phyloP scores from a whole-genome alignment of 1,140 invertebrate genomes.

The Drosophila parabipectinata region DNA sequence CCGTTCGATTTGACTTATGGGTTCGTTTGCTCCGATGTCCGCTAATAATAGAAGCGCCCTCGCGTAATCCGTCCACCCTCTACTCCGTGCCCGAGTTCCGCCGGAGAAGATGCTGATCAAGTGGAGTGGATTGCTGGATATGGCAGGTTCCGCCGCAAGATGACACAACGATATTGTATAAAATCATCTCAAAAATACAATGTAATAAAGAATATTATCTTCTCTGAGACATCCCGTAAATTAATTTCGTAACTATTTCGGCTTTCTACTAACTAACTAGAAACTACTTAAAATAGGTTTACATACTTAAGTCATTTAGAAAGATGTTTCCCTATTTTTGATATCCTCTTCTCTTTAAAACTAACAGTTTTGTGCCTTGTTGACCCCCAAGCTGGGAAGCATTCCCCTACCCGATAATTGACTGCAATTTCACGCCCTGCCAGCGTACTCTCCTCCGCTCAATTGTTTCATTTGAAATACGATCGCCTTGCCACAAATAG shows the following conservation, averaged over 20 bases:
- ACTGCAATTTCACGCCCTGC: slow-evolving; percentile 67
- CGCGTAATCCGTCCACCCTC: slow-evolving; percentile 48
- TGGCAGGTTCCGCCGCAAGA: slow-evolving; percentile 61
- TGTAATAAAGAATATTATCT: neutral
- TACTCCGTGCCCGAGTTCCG: neutral
- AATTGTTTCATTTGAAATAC: slow-evolving; percentile 77
- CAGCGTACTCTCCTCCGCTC: slow-evolving; percentile 50
- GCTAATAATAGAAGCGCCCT: slow-evolving; percentile 68
- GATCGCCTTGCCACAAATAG: slow-evolving; percentile 54
- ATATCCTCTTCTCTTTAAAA: too few relatives aligned
- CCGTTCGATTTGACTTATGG: slow-evolving; percentile 82
- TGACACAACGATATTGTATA: slow-evolving; percentile 24
- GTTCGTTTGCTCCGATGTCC: slow-evolving; percentile 79
- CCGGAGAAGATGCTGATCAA: slow-evolving; percentile 45
- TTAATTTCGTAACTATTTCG: too few relatives aligned
- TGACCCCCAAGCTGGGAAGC: slow-evolving; percentile 2
- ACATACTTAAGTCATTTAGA: too few relatives aligned
- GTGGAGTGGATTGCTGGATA: slow-evolving; percentile 44
- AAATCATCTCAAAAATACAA: slow-evolving; percentile 10
- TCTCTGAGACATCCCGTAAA: too few relatives aligned
- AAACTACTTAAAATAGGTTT: too few relatives aligned
- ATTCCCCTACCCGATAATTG: slow-evolving; percentile 44
- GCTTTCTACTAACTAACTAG: too few relatives aligned
- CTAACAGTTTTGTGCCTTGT: too few relatives aligned
- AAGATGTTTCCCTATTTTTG: too few relatives aligned